Conservation (phyloP, 2,888 invertebrate species). For the Pantelozetes paolii region DNA sequence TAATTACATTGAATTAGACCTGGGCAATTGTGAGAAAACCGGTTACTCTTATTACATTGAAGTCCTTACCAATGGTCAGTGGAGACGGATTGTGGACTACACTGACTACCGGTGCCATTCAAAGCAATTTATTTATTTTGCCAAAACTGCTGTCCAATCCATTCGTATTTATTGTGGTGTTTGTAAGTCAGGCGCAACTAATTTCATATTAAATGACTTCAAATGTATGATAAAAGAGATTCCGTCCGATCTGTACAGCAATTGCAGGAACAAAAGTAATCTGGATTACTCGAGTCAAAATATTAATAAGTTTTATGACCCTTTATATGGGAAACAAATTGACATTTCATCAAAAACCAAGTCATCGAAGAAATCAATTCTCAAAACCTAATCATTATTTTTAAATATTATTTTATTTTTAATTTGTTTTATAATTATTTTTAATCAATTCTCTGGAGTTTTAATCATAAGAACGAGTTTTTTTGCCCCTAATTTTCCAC, state of each 20-base stretch:
- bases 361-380: background rate
- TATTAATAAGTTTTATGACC: background rate
- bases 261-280: background rate
- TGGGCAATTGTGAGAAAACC: constrained; percentile 23
- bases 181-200: constrained; percentile 19
- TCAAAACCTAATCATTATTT: background rate
- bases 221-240: constrained; percentile 2
- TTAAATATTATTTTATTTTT: background rate
- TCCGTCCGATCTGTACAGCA: constrained; percentile 3
- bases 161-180: background rate
- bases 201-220: constrained; percentile 25
- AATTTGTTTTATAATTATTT: background rate
- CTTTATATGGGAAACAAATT: constrained; percentile 13
- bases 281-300: constrained; percentile 19
- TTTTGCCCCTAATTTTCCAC: no score
- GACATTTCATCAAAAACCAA: background rate
- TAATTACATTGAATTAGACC: constrained; percentile 25
- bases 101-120: constrained; percentile 28
- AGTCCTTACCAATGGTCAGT: background rate
- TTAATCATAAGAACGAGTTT: no score
- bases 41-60: constrained; percentile 31
- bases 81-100: constrained; percentile 11
- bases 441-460: background rate
- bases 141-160: constrained; percentile 13
- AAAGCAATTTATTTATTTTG: background rate